A percentile compares a stretch with the other conserved stretches of the same genome.
Evolutionary conservation across 2,797 vertebrate genomes (phyloP).

Genomic region (Glossophaga mutica): DNA sequence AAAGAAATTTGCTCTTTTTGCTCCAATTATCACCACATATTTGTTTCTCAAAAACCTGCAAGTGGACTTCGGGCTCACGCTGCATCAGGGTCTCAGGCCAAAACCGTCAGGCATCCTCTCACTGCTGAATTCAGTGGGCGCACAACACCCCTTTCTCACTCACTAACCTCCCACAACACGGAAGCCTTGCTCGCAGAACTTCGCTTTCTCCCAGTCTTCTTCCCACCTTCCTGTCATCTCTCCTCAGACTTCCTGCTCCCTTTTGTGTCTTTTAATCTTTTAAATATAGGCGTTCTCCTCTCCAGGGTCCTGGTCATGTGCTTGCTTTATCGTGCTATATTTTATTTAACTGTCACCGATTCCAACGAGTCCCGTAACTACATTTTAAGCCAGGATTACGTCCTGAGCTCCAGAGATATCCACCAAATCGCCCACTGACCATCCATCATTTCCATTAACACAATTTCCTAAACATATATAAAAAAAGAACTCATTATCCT

Average conservation of each 20-base stretch:
- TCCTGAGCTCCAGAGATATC: neutral
- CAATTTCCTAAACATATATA: neutral
- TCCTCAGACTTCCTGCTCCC: neutral
- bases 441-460: neutral
- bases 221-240: neutral
- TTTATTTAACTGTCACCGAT: neutral
- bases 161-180: fast-evolving
- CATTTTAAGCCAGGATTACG: neutral
- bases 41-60: neutral
- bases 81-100: neutral
- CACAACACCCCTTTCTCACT: too few species aligned
- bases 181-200: neutral
- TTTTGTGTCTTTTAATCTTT: too few species aligned
- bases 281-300: neutral
- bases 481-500: neutral
- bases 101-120: neutral
- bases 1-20: neutral
- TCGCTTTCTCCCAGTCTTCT: neutral
- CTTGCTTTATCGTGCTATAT: neutral
- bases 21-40: neutral
- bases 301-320: neutral
- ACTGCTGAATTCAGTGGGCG: neutral
- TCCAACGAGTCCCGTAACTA: neutral
- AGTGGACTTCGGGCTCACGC: neutral
- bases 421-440: neutral